These are phyloP conservation scores for Himalopsyche tibetana DNA, from an alignment of 2,888 invertebrate species.

Conservation along the genomic window DNA sequence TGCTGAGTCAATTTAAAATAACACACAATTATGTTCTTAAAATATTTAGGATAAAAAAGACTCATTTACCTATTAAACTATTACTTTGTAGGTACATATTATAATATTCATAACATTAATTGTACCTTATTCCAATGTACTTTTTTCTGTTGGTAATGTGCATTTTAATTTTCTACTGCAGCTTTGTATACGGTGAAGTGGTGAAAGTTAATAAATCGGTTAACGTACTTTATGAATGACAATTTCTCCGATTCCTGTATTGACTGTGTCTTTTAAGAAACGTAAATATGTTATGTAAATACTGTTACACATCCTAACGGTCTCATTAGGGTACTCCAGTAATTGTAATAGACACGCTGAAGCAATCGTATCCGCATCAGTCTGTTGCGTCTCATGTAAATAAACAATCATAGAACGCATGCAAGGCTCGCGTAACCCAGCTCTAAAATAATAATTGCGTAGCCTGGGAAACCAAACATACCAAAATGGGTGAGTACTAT, in stretches of 20 bases:
- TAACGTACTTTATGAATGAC: neutral
- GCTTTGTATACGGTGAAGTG: neutral
- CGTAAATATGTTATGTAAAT: neutral
- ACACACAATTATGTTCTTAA: no score
- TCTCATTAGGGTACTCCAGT: neutral
- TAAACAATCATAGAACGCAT: slow-evolving; percentile 55
- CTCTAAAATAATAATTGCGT: slow-evolving; percentile 50
- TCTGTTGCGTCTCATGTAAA: slow-evolving; percentile 54
- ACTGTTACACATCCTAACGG: neutral
- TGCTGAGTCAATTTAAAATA: no score
- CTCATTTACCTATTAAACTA: no score
- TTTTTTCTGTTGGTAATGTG: neutral
- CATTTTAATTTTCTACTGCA: neutral
- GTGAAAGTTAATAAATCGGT: neutral
- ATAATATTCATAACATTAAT: neutral
- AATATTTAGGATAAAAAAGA: no score
- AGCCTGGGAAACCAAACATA: slow-evolving; percentile 53
- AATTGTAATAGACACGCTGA: neutral
- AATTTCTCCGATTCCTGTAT: neutral
- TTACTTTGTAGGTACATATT: no score
- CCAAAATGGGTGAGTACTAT: slow-evolving; percentile 51
- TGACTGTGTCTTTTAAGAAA: neutral
- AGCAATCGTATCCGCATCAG: slow-evolving; percentile 34
- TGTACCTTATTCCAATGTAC: neutral
- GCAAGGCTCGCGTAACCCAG: slow-evolving; percentile 21